Evolutionary conservation across 2,888 invertebrate genomes (phyloP).

Genomic region (Clusia tigrina): DNA sequence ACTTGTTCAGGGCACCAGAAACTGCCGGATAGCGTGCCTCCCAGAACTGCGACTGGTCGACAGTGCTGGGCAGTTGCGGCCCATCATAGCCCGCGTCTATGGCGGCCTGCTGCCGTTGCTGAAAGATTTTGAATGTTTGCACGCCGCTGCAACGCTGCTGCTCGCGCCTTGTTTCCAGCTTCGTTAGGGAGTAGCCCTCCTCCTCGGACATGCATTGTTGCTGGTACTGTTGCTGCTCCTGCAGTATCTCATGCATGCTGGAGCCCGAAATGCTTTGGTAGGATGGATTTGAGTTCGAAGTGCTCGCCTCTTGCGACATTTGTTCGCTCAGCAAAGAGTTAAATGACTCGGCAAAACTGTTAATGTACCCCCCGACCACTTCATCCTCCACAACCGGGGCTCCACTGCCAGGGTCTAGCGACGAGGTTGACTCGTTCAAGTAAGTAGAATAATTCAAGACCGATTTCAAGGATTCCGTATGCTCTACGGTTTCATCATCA

Average conservation of each 20-base stretch:
- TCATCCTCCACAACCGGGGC: neutral
- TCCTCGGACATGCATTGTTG: slow-evolving; percentile 56
- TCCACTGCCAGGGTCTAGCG: neutral
- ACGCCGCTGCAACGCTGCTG: slow-evolving; percentile 43
- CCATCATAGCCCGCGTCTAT: slow-evolving; percentile 27
- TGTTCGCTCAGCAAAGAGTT: slow-evolving; percentile 55
- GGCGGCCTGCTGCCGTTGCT: slow-evolving; percentile 23
- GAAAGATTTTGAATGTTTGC: slow-evolving; percentile 45
- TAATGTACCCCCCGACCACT: slow-evolving; percentile 38
- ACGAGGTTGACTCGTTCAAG: too few species aligned
- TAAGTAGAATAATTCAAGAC: too few species aligned
- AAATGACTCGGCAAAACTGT: slow-evolving; percentile 62
- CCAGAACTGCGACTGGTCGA: slow-evolving; percentile 22
- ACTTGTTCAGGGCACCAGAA: neutral
- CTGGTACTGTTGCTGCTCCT: slow-evolving; percentile 60
- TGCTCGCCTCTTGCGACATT: slow-evolving; percentile 30
- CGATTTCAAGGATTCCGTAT: too few species aligned
- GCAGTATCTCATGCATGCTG: slow-evolving; percentile 50
- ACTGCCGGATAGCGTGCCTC: neutral
- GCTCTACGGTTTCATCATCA: neutral
- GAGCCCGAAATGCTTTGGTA: slow-evolving; percentile 37
- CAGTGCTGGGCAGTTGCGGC: slow-evolving; percentile 35
- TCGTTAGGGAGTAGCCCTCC: slow-evolving; percentile 62
- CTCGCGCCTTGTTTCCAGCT: slow-evolving; percentile 58
- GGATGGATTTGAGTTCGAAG: slow-evolving; percentile 31